Percentiles rank a stretch among this genome's conserved stretches.
Evolutionary conservation across 2,888 invertebrate genomes (phyloP).

Genomic region (Eumerus sabulonum): DNA sequence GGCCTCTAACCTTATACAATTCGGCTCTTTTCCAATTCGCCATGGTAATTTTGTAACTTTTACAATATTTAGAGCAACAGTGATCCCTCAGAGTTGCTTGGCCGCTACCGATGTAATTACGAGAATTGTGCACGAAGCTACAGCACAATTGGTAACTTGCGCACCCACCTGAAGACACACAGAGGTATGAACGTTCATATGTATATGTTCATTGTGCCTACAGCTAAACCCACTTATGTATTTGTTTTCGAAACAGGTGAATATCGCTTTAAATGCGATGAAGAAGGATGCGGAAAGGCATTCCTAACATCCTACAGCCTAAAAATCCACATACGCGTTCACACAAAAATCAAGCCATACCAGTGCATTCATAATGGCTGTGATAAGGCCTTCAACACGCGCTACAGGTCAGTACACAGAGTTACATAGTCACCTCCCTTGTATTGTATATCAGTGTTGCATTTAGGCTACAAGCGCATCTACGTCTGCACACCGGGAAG

Average conservation of each 20-base stretch:
- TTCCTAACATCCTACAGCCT: constrained; percentile 97
- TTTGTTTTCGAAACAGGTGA: constrained; percentile 85
- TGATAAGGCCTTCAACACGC: constrained; percentile 95
- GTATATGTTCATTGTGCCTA: no score
- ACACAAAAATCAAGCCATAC: constrained; percentile 95
- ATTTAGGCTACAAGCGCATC: constrained; percentile 88
- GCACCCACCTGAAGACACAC: constrained; percentile 97
- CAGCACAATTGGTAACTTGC: constrained; percentile 95
- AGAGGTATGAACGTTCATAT: constrained; percentile 91
- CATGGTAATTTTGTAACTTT: no score
- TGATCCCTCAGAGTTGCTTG: constrained; percentile 77
- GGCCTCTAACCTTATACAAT: no score
- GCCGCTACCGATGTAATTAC: constrained; percentile 92
- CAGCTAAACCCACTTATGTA: background rate
- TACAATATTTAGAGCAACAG: constrained; percentile 71
- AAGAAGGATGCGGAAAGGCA: constrained; percentile 92
- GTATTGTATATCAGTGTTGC: no score
- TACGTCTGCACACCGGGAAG: constrained; percentile 94
- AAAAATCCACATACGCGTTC: constrained; percentile 95
- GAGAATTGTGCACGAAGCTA: constrained; percentile 93
- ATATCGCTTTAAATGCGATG: constrained; percentile 94
- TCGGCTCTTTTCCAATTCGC: no score
- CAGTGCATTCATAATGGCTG: constrained; percentile 90
- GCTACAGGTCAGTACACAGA: constrained; percentile 85
- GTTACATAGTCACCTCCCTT: no score